Conservation (phyloP, 2,888 invertebrate species). For the Ophioninae sp. region DNA sequence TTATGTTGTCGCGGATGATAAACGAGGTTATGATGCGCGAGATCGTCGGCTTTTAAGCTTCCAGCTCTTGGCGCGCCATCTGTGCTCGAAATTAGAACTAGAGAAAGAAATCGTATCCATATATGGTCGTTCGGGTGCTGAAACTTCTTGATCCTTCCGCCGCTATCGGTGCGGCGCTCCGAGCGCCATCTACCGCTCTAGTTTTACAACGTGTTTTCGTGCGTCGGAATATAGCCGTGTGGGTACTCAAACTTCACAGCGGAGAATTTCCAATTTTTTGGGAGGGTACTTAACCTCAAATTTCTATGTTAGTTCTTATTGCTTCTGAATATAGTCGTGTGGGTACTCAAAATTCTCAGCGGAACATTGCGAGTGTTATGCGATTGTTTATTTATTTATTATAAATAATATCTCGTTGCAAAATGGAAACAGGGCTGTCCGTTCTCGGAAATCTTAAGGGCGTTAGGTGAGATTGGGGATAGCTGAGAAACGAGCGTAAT, state of each 20-base stretch:
- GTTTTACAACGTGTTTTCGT: too few species aligned
- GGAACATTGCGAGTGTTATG: background rate
- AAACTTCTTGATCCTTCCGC: background rate
- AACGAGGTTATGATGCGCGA: background rate
- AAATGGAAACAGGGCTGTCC: background rate
- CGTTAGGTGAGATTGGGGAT: too few species aligned
- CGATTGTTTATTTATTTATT: background rate
- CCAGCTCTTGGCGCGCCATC: background rate
- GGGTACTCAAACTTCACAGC: too few species aligned
- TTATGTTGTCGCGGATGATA: background rate
- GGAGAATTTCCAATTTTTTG: too few species aligned
- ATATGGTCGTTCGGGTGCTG: constrained; percentile 16
- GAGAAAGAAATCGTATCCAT: background rate
- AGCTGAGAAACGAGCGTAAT: constrained; percentile 36
- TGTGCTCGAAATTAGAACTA: background rate
- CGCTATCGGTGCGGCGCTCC: background rate
- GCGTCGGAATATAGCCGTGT: too few species aligned
- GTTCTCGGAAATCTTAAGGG: too few species aligned
- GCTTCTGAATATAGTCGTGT: background rate
- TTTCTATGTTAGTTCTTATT: background rate
- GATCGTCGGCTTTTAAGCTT: too few species aligned
- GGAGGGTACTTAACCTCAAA: too few species aligned
- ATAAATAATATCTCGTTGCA: background rate
- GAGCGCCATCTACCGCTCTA: background rate
- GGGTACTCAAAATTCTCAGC: constrained; percentile 27